Evolutionary conservation across 2,888 invertebrate species (phyloP).

Genomic region (Macrosoma leucophasiata): DNA sequence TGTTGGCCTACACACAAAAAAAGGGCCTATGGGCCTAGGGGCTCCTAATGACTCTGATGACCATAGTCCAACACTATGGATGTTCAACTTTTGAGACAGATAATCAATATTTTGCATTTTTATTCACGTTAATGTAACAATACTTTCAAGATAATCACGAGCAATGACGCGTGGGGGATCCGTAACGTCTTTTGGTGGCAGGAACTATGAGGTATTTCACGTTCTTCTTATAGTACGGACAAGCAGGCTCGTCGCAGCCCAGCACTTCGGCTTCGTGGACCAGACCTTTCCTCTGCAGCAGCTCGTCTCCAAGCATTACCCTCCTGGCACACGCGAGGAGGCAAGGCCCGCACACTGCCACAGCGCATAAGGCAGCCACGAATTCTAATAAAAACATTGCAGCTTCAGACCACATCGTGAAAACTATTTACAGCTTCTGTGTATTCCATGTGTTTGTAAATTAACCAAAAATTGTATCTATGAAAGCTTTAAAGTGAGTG

Average conservation of each 20-base stretch:
- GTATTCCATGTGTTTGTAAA: constrained; percentile 8
- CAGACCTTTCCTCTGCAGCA: constrained; percentile 37
- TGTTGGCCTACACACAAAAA: no score
- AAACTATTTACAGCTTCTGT: not conserved
- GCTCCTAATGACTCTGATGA: no score
- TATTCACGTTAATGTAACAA: no score
- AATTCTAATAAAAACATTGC: constrained; percentile 58
- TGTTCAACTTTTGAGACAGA: no score
- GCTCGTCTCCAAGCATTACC: constrained; percentile 52
- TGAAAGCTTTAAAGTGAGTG: no score
- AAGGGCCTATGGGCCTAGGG: no score
- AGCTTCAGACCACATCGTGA: constrained; percentile 47
- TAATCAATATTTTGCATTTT: no score
- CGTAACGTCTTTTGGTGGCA: constrained; percentile 41
- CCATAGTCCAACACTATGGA: no score
- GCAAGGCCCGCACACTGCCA: constrained; percentile 63
- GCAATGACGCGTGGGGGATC: constrained; percentile 42
- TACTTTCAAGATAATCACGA: no score
- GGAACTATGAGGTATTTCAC: constrained; percentile 57
- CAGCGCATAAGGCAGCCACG: constrained; percentile 57
- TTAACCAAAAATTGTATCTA: no score
- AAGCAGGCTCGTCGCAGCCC: constrained; percentile 64
- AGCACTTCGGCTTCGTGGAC: constrained; percentile 51
- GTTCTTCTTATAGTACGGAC: constrained; percentile 66
- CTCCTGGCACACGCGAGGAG: constrained; percentile 53